Percentiles rank a stretch among this genome's conserved stretches.
Evolutionary conservation across 1,140 invertebrate genomes (phyloP).

Genomic region (Diabrotica virgifera): DNA sequence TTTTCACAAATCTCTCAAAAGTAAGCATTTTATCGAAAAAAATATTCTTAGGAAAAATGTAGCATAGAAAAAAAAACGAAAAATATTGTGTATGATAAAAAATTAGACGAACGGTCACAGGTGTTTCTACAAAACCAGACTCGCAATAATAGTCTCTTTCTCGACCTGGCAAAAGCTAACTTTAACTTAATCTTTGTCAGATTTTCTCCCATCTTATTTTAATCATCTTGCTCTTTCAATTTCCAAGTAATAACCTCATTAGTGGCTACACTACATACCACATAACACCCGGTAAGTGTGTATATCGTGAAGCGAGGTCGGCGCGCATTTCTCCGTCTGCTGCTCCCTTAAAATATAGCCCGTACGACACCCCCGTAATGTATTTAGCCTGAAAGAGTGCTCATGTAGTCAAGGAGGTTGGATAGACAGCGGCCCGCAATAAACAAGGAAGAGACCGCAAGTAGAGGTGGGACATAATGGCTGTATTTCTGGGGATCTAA

Average conservation of each 20-base stretch:
- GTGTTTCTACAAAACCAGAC: too few relatives aligned
- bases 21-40: too few relatives aligned
- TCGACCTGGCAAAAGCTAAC: too few relatives aligned
- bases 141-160: too few relatives aligned
- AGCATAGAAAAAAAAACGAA: too few relatives aligned
- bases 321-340: conserved; percentile 3
- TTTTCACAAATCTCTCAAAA: too few relatives aligned
- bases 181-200: too few relatives aligned
- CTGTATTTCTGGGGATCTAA: too few relatives aligned
- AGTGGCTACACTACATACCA: not conserved
- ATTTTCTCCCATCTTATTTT: not conserved
- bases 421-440: conserved; percentile 26
- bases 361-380: conserved; percentile 11
- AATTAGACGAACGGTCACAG: too few relatives aligned
- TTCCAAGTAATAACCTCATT: not conserved
- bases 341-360: conserved; percentile 11
- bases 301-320: not conserved
- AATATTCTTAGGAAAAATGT: too few relatives aligned
- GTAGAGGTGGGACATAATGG: too few relatives aligned
- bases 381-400: conserved; percentile 18
- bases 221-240: not conserved
- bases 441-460: conserved; percentile 20
- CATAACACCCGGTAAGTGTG: not conserved
- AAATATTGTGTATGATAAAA: too few relatives aligned
- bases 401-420: conserved; percentile 16